Evolutionary conservation across 2,797 vertebrate genomes (phyloP).

Genomic region (Avahi laniger): DNA sequence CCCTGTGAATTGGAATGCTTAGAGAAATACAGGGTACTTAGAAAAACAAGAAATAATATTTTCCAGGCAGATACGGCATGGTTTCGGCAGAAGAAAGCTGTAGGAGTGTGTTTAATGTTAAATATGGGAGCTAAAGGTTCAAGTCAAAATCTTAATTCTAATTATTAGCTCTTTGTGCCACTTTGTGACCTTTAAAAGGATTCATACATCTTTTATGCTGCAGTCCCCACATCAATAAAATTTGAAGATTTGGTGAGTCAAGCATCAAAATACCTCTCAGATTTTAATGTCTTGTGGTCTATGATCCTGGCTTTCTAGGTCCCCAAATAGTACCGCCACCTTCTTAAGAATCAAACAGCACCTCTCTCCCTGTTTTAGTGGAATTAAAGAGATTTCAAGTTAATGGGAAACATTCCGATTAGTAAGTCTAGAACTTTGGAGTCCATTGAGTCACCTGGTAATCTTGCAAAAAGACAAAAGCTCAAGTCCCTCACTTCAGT

Average conservation of each 20-base stretch:
- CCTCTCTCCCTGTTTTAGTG: not conserved
- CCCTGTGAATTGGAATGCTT: not conserved
- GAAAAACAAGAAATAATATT: not conserved
- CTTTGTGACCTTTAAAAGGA: not conserved
- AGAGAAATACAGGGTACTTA: not conserved
- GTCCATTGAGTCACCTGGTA: not conserved
- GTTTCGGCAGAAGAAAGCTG: not conserved
- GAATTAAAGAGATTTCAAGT: not conserved
- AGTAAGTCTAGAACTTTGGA: not conserved
- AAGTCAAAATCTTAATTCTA: slow-evolving; percentile 19
- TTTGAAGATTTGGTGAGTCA: not conserved
- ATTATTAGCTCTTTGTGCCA: not conserved
- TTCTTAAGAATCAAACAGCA: not conserved
- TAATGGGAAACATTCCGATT: not conserved
- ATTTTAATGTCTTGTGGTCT: not conserved
- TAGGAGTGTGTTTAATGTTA: not conserved
- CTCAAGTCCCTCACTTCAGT: not conserved
- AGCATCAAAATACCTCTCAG: not conserved
- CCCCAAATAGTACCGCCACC: not conserved
- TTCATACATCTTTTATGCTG: slow-evolving; percentile 5
- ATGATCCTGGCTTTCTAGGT: not conserved
- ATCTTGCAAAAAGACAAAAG: not conserved
- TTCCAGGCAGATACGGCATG: not conserved
- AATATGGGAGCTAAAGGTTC: not conserved
- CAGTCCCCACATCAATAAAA: not conserved